phyloP scores from a whole-genome alignment of 2,113 vertebrate genomes.

The Anhinga rufa region DNA sequence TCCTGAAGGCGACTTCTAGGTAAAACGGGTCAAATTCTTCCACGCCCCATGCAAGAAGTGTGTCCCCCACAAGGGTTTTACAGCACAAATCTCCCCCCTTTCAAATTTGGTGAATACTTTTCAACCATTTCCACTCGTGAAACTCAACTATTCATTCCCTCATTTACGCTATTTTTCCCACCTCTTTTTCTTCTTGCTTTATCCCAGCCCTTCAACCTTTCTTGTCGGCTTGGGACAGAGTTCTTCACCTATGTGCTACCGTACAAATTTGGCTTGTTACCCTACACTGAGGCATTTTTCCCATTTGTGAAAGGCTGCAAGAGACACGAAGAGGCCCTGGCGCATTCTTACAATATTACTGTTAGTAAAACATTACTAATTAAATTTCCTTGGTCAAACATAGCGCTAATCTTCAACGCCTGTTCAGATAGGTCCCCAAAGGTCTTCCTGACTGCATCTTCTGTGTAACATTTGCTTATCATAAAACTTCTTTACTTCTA shows the following conservation, averaged over 20 bases:
- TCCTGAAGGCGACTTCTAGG: background rate
- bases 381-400: slow-evolving; percentile 11
- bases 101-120: background rate
- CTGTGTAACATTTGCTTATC: background rate
- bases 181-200: background rate
- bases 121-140: background rate
- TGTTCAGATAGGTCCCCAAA: background rate
- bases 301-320: background rate
- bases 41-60: too few species aligned
- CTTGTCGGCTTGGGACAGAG: background rate
- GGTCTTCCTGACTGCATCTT: background rate
- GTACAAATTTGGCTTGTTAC: background rate
- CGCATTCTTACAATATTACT: background rate
- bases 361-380: background rate
- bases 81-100: background rate
- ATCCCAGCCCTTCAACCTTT: background rate
- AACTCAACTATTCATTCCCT: background rate
- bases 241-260: background rate
- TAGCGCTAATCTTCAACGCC: background rate
- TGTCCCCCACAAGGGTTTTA: background rate
- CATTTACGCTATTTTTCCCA: background rate
- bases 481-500: background rate
- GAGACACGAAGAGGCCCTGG: background rate
- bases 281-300: background rate
- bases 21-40: background rate